Percentiles rank a stretch among this genome's conserved stretches.
Evolutionary conservation across 2,797 vertebrate species (phyloP).

Genomic region (Acipenser transmontanus): DNA sequence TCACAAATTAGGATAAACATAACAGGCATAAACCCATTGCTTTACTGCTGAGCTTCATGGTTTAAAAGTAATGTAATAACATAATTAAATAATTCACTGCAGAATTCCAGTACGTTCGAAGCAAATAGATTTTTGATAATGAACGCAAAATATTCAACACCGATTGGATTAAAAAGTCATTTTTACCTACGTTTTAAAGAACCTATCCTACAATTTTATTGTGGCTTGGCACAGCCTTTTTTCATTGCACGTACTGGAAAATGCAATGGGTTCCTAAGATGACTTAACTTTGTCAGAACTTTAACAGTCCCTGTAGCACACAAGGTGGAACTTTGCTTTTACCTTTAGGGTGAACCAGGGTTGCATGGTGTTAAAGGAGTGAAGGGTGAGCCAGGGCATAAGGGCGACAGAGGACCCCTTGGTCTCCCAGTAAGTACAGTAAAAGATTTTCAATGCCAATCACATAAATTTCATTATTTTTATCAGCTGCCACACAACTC

Average conservation of each 20-base stretch:
- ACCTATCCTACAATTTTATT: neutral
- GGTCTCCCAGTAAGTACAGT: conserved; percentile 96
- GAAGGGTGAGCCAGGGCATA: conserved; percentile 92
- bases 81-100: too few species aligned
- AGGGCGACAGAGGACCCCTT: conserved; percentile 95
- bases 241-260: conserved; percentile 45
- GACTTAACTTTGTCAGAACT: conserved; percentile 53
- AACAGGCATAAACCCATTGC: too few species aligned
- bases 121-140: too few species aligned
- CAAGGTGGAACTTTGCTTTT: conserved; percentile 69
- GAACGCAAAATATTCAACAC: too few species aligned
- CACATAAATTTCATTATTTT: conserved; percentile 47
- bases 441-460: conserved; percentile 52
- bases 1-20: too few species aligned
- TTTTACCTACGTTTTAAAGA: neutral
- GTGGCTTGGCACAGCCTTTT: too few species aligned
- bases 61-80: too few species aligned
- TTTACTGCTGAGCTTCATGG: too few species aligned
- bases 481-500: conserved; percentile 31
- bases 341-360: conserved; percentile 88
- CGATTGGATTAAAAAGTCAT: too few species aligned
- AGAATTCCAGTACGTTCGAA: too few species aligned
- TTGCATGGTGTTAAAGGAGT: conserved; percentile 90
- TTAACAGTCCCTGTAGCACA: conserved; percentile 51
- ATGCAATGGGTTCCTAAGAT: conserved; percentile 46